Percentiles rank a stretch among this genome's conserved stretches.
Conservation (phyloP, 1,140 invertebrate genomes). For the Pemphigus obesinymphae region DNA sequence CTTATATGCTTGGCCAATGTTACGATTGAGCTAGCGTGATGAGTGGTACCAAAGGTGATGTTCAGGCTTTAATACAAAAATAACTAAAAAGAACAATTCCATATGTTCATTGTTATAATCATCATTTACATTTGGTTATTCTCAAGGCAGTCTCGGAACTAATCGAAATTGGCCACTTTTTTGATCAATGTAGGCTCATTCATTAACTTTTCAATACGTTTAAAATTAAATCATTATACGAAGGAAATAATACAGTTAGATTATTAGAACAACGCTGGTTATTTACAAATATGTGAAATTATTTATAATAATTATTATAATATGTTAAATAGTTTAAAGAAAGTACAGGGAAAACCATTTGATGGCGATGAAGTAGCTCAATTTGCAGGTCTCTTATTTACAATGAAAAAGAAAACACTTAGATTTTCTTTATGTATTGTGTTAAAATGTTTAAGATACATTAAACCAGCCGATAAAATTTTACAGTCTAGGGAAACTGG, state of each 20-base stretch:
- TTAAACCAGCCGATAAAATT: too few species aligned
- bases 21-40: background rate
- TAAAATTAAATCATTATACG: too few species aligned
- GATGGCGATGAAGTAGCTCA: background rate
- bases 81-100: background rate
- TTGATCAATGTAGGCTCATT: background rate
- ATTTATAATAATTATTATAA: too few species aligned
- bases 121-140: background rate
- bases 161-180: background rate
- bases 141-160: background rate
- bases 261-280: background rate
- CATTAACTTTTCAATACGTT: background rate
- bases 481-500: too few species aligned
- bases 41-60: background rate
- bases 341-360: background rate
- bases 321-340: too few species aligned
- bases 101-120: background rate
- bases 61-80: background rate
- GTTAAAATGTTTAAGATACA: background rate
- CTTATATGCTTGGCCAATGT: background rate
- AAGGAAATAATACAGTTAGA: too few species aligned
- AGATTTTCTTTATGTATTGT: background rate
- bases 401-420: background rate
- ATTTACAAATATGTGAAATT: conserved; percentile 1
- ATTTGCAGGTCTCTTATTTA: background rate